Base-by-base conservation (phyloP, 1,140 invertebrate genomes). In the Chelonus insularis region DNA sequence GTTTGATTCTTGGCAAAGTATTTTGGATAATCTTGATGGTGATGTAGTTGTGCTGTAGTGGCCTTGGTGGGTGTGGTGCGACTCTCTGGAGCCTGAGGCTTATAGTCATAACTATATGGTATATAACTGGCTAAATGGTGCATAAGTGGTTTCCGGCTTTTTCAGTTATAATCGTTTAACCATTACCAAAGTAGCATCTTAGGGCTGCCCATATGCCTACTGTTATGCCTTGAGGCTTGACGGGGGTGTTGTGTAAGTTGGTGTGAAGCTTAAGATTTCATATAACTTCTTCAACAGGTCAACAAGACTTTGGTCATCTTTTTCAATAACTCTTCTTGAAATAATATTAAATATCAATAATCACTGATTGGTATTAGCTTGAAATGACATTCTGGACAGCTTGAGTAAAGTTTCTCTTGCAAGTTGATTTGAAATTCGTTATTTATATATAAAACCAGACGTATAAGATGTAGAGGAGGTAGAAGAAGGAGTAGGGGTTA, bases 141-240 rank as follows among this genome's bases (percentile, higher is more conserved):
- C 50, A 76, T 78, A 80, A 81, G 74, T 81, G 77, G 74, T 81
- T 79, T 80, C 77, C 77, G 77, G 78, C 75, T 78, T 81, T 79
- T 79, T 81, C 72, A 72, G 76, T 79, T 76, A 80, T 81, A 79
- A 79, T 79, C 74, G 73, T 55, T 64, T 56, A 61, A 54, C 73
- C 68, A 80, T 80, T 80, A 79, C 74, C 73, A 68, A 74, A 80
- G 76, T 73, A 74, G 71, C 76, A 71, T 77, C 73, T 73, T 73
- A 68, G 71, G 75, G 67, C 67, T 70, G 65, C 65, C 64, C 69
- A 74, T 70, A 63, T 76, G 76, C 77, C 78, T 79, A 79, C 78
- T 79, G 78, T 80, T 78, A 71, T 72, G 62, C 67, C 65, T 67
- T 58, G 60, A 72, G 68, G 72, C 66, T 64, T 57, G 66, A 71